Base-by-base conservation (phyloP, 2,113 vertebrate species). In the Tor tambroides region DNA sequence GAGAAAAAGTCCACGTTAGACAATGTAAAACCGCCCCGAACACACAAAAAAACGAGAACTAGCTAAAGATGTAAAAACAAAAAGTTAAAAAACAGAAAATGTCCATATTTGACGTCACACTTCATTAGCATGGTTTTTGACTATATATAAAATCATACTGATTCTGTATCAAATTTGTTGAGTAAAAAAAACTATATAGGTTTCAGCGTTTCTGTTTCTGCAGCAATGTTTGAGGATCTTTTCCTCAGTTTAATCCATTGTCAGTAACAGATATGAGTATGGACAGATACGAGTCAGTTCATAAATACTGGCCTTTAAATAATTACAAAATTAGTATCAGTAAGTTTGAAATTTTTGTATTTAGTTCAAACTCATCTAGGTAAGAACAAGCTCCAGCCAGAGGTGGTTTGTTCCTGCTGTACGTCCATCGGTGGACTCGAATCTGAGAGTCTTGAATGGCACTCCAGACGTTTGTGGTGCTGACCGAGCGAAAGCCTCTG, bases 401-500 rank as follows among this genome's bases (percentile, higher is more conserved):
- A 59, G 14, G 65, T 5, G 69, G 9, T 11, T 35, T 72, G 69
- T 6, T 72, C 69, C 67, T 38, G 17, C 17, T 71, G 67, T 2
- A 35, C 0, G 61, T 26, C 63, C 63, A 56, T 56, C 19, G 19
- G 19, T 56, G 54, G 54, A 56, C 54, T 56, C 49, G 15, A 15
- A 3, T 51, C 54, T 54, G 15, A 19, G 51, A 54, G 32, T 35
- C 15, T 21, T 8, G n/a, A n/a, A 17, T 2, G 67, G 32, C 30
- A 23, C 69, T 72, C 32, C 35, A 38, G 67, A 71, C 1, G 19
- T 38, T 21, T 23, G 30, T 35, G 67, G 3, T 8, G 32, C 0
- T 21, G 35, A 75, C 10, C 38, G 15, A 2, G 0, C 11, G 4
- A 32, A 11, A 69, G 38, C 51, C 51, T 91, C 86, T 91, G 94